Evolutionary conservation across 2,113 vertebrate genomes (phyloP).

Genomic region (Panthera uncia): DNA sequence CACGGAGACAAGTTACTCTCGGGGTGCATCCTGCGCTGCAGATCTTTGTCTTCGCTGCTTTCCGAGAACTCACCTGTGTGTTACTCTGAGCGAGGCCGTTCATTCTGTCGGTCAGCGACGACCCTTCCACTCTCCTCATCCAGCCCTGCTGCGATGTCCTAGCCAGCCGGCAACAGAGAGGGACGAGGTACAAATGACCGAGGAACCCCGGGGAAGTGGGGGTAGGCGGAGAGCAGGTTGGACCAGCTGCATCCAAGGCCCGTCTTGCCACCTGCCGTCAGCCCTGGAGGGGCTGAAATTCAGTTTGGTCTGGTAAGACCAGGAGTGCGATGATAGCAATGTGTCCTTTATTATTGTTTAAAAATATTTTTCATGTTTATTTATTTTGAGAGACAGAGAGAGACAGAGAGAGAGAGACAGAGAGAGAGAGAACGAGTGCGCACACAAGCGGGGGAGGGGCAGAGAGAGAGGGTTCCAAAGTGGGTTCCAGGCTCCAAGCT

Average conservation of each 20-base stretch:
- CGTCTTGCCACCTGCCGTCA: background rate
- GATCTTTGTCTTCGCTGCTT: rapidly evolving
- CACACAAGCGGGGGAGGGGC: background rate
- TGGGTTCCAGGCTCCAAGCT: background rate
- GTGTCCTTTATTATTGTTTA: background rate
- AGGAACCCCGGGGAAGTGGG: rapidly evolving
- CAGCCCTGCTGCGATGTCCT: background rate
- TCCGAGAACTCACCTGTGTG: background rate
- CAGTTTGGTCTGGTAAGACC: background rate
- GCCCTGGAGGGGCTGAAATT: background rate
- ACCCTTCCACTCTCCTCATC: no score
- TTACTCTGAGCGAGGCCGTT: background rate
- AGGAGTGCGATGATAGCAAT: background rate
- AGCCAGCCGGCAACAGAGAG: background rate
- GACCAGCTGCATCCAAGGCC: background rate
- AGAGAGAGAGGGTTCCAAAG: background rate
- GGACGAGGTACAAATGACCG: background rate
- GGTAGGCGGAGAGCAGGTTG: rapidly evolving
- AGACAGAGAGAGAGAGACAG: background rate
- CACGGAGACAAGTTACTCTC: no score
- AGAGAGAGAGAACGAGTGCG: background rate
- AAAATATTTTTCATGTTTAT: background rate
- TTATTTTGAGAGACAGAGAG: background rate
- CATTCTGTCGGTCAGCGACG: background rate
- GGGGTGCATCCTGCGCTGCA: rapidly evolving